Evolutionary conservation across 2,888 invertebrate genomes (phyloP), one percentile per base, ranked within the genome.

Genomic region (Cataglyphis albicans): DNA sequence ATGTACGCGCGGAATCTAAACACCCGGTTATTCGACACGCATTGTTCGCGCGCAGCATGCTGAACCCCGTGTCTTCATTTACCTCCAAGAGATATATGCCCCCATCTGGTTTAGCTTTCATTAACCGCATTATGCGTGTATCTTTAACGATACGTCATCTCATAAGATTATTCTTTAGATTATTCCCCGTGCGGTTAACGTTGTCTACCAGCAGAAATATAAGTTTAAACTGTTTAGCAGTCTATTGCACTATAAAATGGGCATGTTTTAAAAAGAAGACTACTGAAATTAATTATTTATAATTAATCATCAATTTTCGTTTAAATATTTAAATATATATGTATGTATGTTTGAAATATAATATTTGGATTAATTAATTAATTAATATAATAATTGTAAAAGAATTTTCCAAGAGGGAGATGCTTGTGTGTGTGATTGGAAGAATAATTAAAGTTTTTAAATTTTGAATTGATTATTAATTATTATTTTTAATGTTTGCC

Each of bases 1-100:
- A 52, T 86, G 85, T 81, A 90, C 83, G 85, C 88, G 89, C 85
- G 84, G 88, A 91, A 89, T 90, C 89, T 87, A 90, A 90, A 91
- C 87, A 82, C 80, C 81, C 85, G 78, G 83, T 52, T 76, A 84
- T 38, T 61, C 84, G 86, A 83, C 82, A 70, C 75, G 48, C 18
- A 61, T 76, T 68, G 35, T 81, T 29, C 35, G 48, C 65, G 67
- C 61, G 52, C 61, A 29, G 15, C 32, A 29, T 21, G 21, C 35
- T 65, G 15, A 68, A 63, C 29, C 18, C n/a, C 38, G 55, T 83
- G 86, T 91, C 87, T 91, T 90, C 81, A 89, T 91, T 44, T 59
- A 44, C 18, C 70, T 59, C 44, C 68, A 38, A n/a, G 44, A 18
- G 44, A n/a, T 21, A 70, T 32, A 21, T 59, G 70, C 78, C 78